Conservation (phyloP, 2,888 invertebrate genomes). For the Brachyopa scutellaris region DNA sequence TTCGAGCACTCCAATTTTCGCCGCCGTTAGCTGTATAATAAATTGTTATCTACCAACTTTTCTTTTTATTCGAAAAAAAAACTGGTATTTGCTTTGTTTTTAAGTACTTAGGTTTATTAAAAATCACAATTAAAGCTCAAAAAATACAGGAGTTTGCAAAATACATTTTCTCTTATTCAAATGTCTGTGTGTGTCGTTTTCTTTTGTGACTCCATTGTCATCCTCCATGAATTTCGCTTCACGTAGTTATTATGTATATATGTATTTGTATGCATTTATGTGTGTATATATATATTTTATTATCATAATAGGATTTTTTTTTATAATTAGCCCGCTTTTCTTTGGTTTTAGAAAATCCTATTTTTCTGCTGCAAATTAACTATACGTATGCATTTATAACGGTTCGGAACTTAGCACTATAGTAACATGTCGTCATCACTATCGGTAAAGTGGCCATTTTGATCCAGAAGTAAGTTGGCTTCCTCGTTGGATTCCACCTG, state of each 20-base stretch:
- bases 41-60: no score
- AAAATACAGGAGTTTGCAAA: constrained; percentile 68
- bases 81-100: no score
- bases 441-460: constrained; percentile 79
- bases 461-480: constrained; percentile 79
- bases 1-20: no score
- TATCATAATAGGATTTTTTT: constrained; percentile 47
- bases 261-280: no score
- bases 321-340: constrained; percentile 25
- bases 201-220: constrained; percentile 12
- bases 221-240: constrained; percentile 17
- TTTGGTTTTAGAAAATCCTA: constrained; percentile 59
- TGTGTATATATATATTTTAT: constrained; percentile 7
- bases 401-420: constrained; percentile 70
- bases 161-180: constrained; percentile 32
- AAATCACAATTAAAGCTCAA: constrained; percentile 73
- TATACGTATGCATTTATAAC: constrained; percentile 29
- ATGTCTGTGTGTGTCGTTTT: constrained; percentile 33
- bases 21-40: no score
- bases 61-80: no score
- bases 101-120: constrained; percentile 67
- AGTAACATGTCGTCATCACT: constrained; percentile 81
- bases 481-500: constrained; percentile 80
- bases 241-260: not conserved
- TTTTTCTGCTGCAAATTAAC: constrained; percentile 11